Percentiles rank a stretch among this genome's conserved stretches.
Evolutionary conservation across 2,888 invertebrate genomes (phyloP).

Genomic region (Hecatera dysodea): DNA sequence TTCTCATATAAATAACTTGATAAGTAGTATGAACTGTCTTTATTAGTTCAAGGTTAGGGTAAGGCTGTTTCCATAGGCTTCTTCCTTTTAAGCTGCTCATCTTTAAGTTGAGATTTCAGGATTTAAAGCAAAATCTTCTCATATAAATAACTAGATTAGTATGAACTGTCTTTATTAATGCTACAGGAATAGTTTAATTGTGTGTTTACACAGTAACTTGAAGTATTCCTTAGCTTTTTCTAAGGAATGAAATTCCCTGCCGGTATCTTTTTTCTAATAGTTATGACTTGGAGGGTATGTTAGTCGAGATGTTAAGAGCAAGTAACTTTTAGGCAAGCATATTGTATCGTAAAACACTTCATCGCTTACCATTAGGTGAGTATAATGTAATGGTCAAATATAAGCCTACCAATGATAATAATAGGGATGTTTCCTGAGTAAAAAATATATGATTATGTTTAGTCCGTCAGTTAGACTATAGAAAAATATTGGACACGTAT

Average conservation of each 20-base stretch:
- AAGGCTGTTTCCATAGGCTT: constrained; percentile 72
- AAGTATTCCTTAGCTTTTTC: not conserved
- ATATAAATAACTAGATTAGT: not conserved
- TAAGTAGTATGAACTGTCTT: not conserved
- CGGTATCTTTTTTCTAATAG: not conserved
- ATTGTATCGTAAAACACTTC: too few relatives aligned
- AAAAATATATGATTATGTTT: too few relatives aligned
- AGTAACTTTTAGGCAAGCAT: not conserved
- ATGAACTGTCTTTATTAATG: not conserved
- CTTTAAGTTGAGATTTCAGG: not conserved
- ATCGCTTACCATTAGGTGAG: not conserved
- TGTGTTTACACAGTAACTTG: not conserved
- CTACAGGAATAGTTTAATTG: too few relatives aligned
- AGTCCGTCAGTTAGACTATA: too few relatives aligned
- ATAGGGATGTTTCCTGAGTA: too few relatives aligned
- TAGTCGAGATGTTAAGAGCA: not conserved
- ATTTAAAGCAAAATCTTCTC: too few relatives aligned
- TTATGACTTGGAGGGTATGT: not conserved
- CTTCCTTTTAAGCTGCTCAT: not conserved
- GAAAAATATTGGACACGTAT: too few relatives aligned
- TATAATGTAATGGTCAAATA: not conserved
- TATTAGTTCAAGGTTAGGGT: constrained; percentile 82
- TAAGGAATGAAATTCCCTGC: not conserved
- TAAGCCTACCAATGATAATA: too few relatives aligned
- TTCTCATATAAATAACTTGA: too few relatives aligned